Evolutionary conservation across 2,797 vertebrate species (phyloP), one percentile per base, ranked within the genome.

Genomic region (Buceros bicornis): DNA sequence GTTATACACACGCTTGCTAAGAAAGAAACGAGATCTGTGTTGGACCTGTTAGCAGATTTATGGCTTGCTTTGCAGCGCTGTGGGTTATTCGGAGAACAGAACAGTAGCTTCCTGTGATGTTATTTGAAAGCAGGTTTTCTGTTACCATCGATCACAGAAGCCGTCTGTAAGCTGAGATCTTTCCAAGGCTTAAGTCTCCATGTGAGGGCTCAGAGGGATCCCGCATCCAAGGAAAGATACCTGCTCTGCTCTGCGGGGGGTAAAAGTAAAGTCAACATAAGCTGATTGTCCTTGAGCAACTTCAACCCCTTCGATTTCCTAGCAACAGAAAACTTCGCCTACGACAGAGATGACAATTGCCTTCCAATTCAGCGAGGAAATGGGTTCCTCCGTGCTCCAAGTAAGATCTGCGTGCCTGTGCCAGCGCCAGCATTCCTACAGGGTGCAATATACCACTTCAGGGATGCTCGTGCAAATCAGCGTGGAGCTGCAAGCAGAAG

Each of bases 31-130:
- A 18, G 61, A n/a, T n/a, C 89, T 67, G 53, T 77, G 78, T 76
- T 48, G 65, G 79, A 51, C 47, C 85, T 20, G 82, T 25, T 70
- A 90, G 88, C 90, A 89, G 95, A 97, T 97, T 96, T 97, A 97
- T 82, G 78, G 78, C 78, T 92, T n/a, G 42, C 88, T 77, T 64
- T 72, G 86, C 86, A 37, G 18, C 3, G 42, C 81, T 93, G 86
- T 66, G 82, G 83, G 77, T 97, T 87, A 47, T 80, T 95, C 1
- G 0, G 83, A 31, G 96, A 95, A 25, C 90, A 92, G 77, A 91
- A 87, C 90, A 85, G 95, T 92, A 67, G 90, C 86, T 96, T 93
- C 94, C 91, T 92, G 85, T 71, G 73, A 77, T 57, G 56, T 74
- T 80, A 13, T 61, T 95, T 95, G 87, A 93, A 57, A 82, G 71